Percentiles rank a stretch among this genome's conserved stretches.
Evolutionary conservation across 2,113 vertebrate species (phyloP).

Genomic region (Scopus umbretta): DNA sequence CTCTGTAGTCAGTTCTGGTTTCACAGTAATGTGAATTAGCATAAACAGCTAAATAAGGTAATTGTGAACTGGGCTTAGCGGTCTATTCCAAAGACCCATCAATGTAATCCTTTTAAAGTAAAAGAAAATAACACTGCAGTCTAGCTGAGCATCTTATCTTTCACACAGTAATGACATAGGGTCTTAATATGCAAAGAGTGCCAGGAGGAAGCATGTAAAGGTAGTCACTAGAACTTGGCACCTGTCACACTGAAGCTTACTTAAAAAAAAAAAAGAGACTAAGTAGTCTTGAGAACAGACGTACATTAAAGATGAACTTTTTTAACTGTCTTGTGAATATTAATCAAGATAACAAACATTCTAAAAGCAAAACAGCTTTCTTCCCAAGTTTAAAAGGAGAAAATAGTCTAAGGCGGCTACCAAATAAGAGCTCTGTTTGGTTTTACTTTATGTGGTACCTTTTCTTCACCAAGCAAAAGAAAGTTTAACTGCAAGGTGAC

Average conservation of each 20-base stretch:
- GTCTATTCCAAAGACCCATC: not conserved
- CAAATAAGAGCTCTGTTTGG: not conserved
- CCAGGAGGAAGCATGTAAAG: not conserved
- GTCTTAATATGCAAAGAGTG: not conserved
- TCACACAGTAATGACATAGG: not conserved
- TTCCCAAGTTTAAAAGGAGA: not conserved
- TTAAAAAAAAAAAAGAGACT: not conserved
- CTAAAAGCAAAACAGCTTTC: not conserved
- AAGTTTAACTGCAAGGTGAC: not conserved
- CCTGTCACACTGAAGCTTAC: not conserved
- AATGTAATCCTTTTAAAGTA: not conserved
- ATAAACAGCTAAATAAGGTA: conserved; percentile 26
- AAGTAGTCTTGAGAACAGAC: not conserved
- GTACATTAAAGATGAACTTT: not conserved
- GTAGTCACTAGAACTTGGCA: not conserved
- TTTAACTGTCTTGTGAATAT: not conserved
- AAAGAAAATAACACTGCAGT: not conserved
- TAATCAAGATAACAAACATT: not conserved
- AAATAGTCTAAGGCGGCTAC: not conserved
- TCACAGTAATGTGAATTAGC: not conserved
- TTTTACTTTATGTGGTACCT: not conserved
- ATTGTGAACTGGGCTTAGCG: not conserved
- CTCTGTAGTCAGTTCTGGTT: not conserved
- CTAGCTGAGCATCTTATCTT: not conserved
- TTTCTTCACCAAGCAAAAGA: not conserved